Conservation (phyloP, 1,140 invertebrate species). For the Yoshiicerus persimilis region DNA sequence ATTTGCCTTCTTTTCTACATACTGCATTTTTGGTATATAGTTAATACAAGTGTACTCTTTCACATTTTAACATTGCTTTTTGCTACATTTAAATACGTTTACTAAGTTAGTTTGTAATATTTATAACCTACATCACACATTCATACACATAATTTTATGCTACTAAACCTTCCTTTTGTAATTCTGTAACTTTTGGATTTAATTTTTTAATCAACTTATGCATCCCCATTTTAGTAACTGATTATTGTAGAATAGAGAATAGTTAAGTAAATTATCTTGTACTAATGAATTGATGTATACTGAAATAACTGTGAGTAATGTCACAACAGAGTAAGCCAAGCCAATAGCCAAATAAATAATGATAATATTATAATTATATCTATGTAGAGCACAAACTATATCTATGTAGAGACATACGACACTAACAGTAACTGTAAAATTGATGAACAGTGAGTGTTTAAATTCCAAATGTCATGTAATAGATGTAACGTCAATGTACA, state of each 20-base stretch:
- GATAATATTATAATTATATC: neutral
- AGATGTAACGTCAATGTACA: no score
- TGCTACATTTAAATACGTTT: no score
- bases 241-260: neutral
- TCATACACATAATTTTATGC: neutral
- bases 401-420: neutral
- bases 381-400: neutral
- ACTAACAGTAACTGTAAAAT: neutral
- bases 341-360: conserved; percentile 4
- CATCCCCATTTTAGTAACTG: neutral
- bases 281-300: neutral
- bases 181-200: neutral
- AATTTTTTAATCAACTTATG: neutral
- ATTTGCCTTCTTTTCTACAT: neutral
- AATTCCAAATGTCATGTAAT: neutral
- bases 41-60: neutral
- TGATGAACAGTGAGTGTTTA: neutral
- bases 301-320: neutral
- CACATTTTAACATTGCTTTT: neutral
- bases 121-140: no score
- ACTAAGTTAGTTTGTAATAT: no score
- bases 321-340: conserved; percentile 7
- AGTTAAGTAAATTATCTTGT: neutral
- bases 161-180: neutral
- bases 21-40: neutral